Evolutionary conservation across 1,140 invertebrate genomes (phyloP).

Genomic region (Caerostris darwini): DNA sequence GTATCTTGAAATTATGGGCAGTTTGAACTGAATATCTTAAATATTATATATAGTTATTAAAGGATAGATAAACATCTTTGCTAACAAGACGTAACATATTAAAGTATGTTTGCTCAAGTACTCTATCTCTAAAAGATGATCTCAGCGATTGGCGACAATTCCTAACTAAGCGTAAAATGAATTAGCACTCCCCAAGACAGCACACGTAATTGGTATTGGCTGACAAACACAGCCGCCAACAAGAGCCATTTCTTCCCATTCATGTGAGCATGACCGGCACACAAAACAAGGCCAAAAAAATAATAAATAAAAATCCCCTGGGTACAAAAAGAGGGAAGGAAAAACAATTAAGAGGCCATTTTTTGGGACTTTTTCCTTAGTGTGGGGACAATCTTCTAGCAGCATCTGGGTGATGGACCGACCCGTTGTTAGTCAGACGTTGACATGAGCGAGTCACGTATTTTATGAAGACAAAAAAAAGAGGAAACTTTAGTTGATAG

Average conservation of each 20-base stretch:
- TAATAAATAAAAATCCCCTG: background rate
- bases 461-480: slow-evolving; percentile 4
- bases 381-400: background rate
- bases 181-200: slow-evolving; percentile 1
- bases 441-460: slow-evolving; percentile 39
- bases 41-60: too few relatives aligned
- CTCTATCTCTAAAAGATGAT: too few relatives aligned
- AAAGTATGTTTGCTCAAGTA: too few relatives aligned
- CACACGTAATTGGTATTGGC: background rate
- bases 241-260: background rate
- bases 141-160: too few relatives aligned
- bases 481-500: background rate
- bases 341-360: slow-evolving; percentile 53
- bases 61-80: too few relatives aligned
- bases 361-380: background rate
- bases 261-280: background rate
- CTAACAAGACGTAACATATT: too few relatives aligned
- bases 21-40: too few relatives aligned
- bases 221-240: background rate
- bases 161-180: background rate
- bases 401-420: slow-evolving; percentile 42
- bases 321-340: background rate
- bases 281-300: background rate
- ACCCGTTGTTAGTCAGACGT: slow-evolving; percentile 23
- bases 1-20: too few relatives aligned